phyloP scores from a whole-genome alignment of 2,888 invertebrate genomes.

The Chesias legatella region DNA sequence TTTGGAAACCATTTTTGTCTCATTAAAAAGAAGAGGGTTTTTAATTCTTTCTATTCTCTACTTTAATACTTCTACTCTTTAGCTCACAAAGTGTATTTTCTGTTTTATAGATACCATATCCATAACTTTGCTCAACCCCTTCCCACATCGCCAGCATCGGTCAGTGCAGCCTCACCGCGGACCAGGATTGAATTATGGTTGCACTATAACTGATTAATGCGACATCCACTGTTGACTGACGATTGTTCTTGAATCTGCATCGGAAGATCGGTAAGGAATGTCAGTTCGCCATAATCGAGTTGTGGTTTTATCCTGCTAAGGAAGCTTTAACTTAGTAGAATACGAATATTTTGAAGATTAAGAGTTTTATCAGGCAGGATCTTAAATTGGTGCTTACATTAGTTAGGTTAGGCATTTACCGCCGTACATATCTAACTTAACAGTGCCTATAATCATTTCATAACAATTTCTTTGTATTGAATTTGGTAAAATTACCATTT shows the following conservation, averaged over 20 bases:
- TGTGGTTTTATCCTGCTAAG: constrained; percentile 15
- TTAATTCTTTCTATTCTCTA: too few relatives aligned
- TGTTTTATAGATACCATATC: constrained; percentile 40
- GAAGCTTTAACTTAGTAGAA: constrained; percentile 1
- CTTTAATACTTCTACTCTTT: too few relatives aligned
- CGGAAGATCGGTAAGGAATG: constrained; percentile 59
- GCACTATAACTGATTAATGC: constrained; percentile 78
- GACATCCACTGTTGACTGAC: constrained; percentile 72
- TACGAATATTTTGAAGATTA: neutral
- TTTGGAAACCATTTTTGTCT: too few relatives aligned
- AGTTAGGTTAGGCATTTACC: too few relatives aligned
- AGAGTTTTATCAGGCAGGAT: too few relatives aligned
- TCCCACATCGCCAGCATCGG: constrained; percentile 48
- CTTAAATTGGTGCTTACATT: too few relatives aligned
- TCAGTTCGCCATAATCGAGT: constrained; percentile 39
- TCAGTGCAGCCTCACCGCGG: constrained; percentile 56
- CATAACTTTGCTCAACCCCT: constrained; percentile 24
- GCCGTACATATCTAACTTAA: too few relatives aligned
- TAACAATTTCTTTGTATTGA: neutral
- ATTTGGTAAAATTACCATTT: neutral
- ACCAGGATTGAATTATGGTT: constrained; percentile 76
- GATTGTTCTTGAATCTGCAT: constrained; percentile 77
- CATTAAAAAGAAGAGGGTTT: too few relatives aligned
- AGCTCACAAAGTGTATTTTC: neutral
- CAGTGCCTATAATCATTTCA: too few relatives aligned